Evolutionary conservation across 2,888 invertebrate species (phyloP).

Genomic region (Campoletis raptor): DNA sequence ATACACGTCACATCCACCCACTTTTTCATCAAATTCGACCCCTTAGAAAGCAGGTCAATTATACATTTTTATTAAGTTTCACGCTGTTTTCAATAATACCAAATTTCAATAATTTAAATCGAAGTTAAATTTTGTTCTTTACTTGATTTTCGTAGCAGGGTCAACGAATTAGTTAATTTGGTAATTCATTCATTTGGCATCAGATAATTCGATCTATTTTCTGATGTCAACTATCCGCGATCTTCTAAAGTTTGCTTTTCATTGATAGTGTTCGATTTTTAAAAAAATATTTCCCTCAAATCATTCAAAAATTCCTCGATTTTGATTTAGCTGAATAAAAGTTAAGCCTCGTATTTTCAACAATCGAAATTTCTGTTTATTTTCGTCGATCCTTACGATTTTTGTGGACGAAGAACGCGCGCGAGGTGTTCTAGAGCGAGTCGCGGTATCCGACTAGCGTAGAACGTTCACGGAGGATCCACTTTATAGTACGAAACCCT

Average conservation of each 20-base stretch:
- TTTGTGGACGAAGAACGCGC: slow-evolving; percentile 22
- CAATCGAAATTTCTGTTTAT: not conserved
- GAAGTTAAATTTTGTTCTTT: not conserved
- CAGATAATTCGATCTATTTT: not conserved
- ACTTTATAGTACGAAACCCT: slow-evolving; percentile 74
- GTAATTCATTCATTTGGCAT: not conserved
- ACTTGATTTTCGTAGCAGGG: not conserved
- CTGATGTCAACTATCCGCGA: not conserved
- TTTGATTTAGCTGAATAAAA: not conserved
- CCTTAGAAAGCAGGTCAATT: not conserved
- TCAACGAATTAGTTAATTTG: not conserved
- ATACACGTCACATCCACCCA: slow-evolving; percentile 22
- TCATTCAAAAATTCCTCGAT: not conserved
- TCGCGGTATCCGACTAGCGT: slow-evolving; percentile 77
- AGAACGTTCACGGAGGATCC: slow-evolving; percentile 75
- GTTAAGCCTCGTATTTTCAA: not conserved
- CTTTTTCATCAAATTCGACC: slow-evolving; percentile 13
- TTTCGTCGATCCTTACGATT: slow-evolving; percentile 15
- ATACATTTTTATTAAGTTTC: slow-evolving; percentile 8
- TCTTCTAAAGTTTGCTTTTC: not conserved
- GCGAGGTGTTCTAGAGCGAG: slow-evolving; percentile 74
- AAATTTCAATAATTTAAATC: not conserved
- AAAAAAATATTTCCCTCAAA: not conserved
- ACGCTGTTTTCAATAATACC: not conserved
- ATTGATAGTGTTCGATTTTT: no score